Base-by-base conservation (phyloP, 1,140 invertebrate species). In the Rhagoletis pomonella region DNA sequence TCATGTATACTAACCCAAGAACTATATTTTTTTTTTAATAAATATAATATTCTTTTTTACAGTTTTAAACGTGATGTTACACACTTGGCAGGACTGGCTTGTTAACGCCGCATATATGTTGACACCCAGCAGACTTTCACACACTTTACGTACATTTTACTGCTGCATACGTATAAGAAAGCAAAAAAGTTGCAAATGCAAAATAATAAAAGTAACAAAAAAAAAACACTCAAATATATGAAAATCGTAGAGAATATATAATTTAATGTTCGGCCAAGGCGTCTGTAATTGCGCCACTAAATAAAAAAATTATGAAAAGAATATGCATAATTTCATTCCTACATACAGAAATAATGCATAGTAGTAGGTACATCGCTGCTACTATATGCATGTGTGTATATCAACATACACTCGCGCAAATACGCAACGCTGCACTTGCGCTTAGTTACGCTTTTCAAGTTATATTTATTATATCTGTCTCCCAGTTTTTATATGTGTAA, bases 101-200 rank as follows among this genome's bases (percentile, higher is more conserved):
- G 47, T 73, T 19, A 44, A 81, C 47, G 7, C 73, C 39, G 73
- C 19, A 81, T n/a, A 29, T 55, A 81, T 19, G 47, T 50, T 81
- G 73, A 50, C 17, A 10, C 42, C n/a, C 47, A 55, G 12, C 60
- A 73, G 17, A 81, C n/a, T 81, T 81, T 81, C 47, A 81, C 17
- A 81, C 42, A 73, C 17, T 47, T 73, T 81, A 58, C n/a, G 73
- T 81, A 81, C 73, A 55, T 81, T 81, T 44, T 19, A 47, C 73
- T 81, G 73, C 73, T 81, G 55, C 73, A 81, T 81, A 81, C 73
- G 73, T 50, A 81, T 81, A 81, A 81, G 17, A 55, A 55, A 55
- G 4, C 12, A 62, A 62, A 7, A 81, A 42, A 55, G 12, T 19
- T 19, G 17, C 50, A 81, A 55, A 81, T n/a, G 17, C 73, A 81